Percentiles rank a stretch among this genome's conserved stretches.
Evolutionary conservation across 2,888 invertebrate species (phyloP).

Genomic region (Lasioglossum marginatum): DNA sequence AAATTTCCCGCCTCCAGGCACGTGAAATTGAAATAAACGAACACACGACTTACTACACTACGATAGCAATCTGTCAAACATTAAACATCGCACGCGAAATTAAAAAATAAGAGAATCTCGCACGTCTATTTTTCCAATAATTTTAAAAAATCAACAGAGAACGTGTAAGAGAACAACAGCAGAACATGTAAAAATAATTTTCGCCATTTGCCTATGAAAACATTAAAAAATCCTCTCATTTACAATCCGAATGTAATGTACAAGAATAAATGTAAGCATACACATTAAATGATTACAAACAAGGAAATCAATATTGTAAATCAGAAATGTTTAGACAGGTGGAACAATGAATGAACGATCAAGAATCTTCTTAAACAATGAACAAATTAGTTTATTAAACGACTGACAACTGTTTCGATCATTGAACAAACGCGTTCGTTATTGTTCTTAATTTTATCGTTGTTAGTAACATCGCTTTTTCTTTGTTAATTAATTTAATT

Average conservation of each 20-base stretch:
- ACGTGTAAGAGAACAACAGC: no score
- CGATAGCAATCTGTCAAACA: neutral
- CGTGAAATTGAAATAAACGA: neutral
- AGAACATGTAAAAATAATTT: neutral
- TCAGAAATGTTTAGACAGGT: neutral
- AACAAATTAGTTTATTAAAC: slow-evolving; percentile 37
- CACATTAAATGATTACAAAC: neutral
- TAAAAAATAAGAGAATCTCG: neutral
- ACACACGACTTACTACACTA: neutral
- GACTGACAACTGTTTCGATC: slow-evolving; percentile 17
- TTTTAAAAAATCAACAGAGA: neutral
- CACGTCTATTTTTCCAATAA: neutral
- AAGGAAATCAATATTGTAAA: neutral
- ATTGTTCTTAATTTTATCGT: neutral
- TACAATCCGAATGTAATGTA: neutral
- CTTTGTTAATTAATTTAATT: neutral
- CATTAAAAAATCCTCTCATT: neutral
- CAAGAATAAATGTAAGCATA: neutral
- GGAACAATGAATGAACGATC: slow-evolving; percentile 19
- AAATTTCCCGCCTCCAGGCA: neutral
- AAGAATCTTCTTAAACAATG: neutral
- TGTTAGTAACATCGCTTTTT: neutral
- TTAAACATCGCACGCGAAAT: neutral
- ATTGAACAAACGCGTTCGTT: slow-evolving; percentile 7
- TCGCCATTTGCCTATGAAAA: neutral